These are phyloP conservation scores for Anguilla obscura DNA, from an alignment of 2,797 vertebrate species.

Conservation along the genomic window DNA sequence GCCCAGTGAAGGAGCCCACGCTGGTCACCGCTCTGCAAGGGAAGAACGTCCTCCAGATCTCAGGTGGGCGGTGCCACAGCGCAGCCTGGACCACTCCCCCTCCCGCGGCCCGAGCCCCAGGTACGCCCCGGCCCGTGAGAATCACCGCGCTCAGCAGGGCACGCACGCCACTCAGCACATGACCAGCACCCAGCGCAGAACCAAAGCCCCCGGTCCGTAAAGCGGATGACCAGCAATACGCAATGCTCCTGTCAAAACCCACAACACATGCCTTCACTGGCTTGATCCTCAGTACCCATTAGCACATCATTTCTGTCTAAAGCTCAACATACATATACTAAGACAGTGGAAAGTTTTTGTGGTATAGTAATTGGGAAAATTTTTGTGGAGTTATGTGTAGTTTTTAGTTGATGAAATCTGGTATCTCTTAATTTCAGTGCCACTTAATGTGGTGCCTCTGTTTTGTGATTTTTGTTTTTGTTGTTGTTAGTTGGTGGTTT, in stretches of 20 bases:
- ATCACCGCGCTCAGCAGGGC: no score
- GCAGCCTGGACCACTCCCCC: conserved; percentile 79
- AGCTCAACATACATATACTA: not conserved
- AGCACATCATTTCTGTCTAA: not conserved
- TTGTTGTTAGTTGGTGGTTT: not conserved
- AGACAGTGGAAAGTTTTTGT: not conserved
- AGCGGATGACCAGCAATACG: not conserved
- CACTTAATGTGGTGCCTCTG: not conserved
- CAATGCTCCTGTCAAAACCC: not conserved
- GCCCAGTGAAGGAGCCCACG: conserved; percentile 73
- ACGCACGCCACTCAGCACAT: not conserved
- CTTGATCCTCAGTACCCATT: not conserved
- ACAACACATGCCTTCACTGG: not conserved
- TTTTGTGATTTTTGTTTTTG: not conserved
- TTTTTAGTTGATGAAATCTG: not conserved
- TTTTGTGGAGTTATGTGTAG: not conserved
- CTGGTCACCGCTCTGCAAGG: conserved; percentile 70
- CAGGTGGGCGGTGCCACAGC: conserved; percentile 79
- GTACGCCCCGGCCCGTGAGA: conserved; percentile 48
- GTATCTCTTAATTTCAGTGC: not conserved
- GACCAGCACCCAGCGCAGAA: not conserved
- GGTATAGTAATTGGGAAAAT: not conserved
- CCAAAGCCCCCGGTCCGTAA: not conserved
- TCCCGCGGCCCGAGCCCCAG: conserved; percentile 68
- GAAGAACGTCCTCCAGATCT: conserved; percentile 77